phyloP scores from a whole-genome alignment of 1,140 invertebrate species.

The Drosophila lacertosa region DNA sequence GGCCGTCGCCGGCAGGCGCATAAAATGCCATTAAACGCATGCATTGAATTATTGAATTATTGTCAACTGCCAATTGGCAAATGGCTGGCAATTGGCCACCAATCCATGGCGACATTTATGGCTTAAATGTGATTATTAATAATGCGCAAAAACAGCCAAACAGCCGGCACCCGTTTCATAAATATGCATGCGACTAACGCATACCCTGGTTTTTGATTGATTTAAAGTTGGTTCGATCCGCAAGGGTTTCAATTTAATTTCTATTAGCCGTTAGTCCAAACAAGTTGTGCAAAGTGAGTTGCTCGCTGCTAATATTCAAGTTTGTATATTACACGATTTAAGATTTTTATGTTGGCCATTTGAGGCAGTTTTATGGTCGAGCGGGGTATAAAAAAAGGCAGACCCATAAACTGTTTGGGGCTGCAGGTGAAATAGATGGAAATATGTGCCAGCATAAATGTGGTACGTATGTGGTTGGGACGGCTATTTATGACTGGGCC shows the following conservation, averaged over 20 bases:
- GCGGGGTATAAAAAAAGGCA: constrained; percentile 18
- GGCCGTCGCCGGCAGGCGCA: constrained; percentile 20
- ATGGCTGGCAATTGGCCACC: constrained; percentile 47
- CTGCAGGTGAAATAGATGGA: constrained; percentile 71
- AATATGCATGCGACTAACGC: not conserved
- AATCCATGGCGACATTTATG: constrained; percentile 51
- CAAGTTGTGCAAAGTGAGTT: not conserved
- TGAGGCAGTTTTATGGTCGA: not conserved
- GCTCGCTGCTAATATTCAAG: not conserved
- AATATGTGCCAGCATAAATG: constrained; percentile 44
- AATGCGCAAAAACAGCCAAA: constrained; percentile 39
- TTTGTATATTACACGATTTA: not conserved
- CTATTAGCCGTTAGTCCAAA: not conserved
- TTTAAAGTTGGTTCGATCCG: too few relatives aligned
- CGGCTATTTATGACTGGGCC: constrained; percentile 52
- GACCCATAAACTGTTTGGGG: constrained; percentile 16
- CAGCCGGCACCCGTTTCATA: not conserved
- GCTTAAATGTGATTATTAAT: constrained; percentile 51
- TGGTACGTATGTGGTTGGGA: constrained; percentile 5
- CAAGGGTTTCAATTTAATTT: not conserved
- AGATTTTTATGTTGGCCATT: not conserved
- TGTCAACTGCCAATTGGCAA: constrained; percentile 56
- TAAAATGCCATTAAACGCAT: constrained; percentile 49
- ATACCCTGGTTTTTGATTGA: not conserved
- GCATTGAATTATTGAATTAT: constrained; percentile 50